phyloP scores from a whole-genome alignment of 2,797 vertebrate genomes.

The Molossus molossus region DNA sequence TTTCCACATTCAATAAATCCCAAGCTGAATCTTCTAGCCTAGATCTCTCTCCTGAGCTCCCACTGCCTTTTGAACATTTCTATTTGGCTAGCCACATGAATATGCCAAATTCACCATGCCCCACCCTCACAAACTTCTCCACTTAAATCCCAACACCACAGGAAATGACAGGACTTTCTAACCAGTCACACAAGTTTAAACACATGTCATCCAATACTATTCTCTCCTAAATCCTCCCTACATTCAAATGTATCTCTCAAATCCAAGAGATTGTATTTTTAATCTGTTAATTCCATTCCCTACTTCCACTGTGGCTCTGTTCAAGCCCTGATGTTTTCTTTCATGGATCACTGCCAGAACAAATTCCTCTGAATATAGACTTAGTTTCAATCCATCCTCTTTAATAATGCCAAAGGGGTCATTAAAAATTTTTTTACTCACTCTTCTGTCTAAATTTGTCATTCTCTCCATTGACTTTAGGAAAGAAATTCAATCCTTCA shows the following conservation, averaged over 20 bases:
- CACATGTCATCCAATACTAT: neutral
- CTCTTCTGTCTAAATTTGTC: neutral
- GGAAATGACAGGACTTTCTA: slow-evolving; percentile 2
- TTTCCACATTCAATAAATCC: slow-evolving; percentile 13
- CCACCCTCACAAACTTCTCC: slow-evolving; percentile 5
- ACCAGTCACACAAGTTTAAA: slow-evolving; percentile 49
- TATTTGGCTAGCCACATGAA: neutral
- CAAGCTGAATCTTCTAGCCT: slow-evolving; percentile 2
- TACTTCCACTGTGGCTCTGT: neutral
- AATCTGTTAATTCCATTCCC: neutral
- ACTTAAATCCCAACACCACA: neutral
- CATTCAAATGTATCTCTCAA: neutral
- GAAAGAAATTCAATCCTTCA: neutral
- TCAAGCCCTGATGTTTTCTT: slow-evolving; percentile 35
- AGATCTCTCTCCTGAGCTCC: neutral
- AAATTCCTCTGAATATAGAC: neutral
- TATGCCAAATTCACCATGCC: neutral
- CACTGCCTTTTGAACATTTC: neutral
- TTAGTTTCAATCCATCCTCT: slow-evolving; percentile 25
- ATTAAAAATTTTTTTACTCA: slow-evolving; percentile 42
- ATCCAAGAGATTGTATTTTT: slow-evolving; percentile 27
- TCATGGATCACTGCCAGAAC: slow-evolving; percentile 24
- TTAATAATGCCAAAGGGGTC: neutral
- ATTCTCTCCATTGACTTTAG: slow-evolving; percentile 1
- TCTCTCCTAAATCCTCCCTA: neutral